Conservation (phyloP, 2,888 invertebrate genomes). For the Heliconius charithonia region DNA sequence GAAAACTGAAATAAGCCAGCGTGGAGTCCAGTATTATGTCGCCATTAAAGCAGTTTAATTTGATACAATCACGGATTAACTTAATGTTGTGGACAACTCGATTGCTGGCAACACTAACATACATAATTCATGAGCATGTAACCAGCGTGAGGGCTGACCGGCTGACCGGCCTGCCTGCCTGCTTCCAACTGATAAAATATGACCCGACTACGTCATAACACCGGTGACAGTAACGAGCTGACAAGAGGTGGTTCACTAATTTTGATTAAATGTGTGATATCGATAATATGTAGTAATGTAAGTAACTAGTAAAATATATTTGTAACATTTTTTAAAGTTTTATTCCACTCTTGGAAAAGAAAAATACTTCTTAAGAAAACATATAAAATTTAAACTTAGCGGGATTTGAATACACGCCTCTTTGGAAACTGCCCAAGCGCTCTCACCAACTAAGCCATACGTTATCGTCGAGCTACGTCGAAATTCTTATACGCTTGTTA, state of each 20-base stretch:
- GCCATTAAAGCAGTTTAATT: constrained; percentile 31
- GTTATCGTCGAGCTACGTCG: too few species aligned
- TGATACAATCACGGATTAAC: constrained; percentile 32
- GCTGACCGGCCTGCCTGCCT: constrained; percentile 11
- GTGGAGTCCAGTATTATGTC: constrained; percentile 7
- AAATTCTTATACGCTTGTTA: too few species aligned
- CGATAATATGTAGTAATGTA: neutral
- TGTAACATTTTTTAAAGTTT: too few species aligned
- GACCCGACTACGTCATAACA: neutral
- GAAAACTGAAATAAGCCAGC: too few species aligned
- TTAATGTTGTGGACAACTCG: constrained; percentile 33
- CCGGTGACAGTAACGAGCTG: constrained; percentile 15
- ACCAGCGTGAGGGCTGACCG: constrained; percentile 30
- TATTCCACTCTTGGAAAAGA: too few species aligned
- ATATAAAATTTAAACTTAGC: too few species aligned
- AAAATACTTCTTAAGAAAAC: too few species aligned
- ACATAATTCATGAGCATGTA: constrained; percentile 35
- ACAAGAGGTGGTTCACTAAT: constrained; percentile 14
- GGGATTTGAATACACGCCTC: too few species aligned
- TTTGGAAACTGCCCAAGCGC: too few species aligned
- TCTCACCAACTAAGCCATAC: too few species aligned
- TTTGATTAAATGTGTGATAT: neutral
- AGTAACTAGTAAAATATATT: neutral
- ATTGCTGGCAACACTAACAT: constrained; percentile 26
- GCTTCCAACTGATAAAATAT: constrained; percentile 33